These are phyloP conservation scores for Limnephilus rhombicus DNA, from an alignment of 2,888 invertebrate species.

Conservation along the genomic window DNA sequence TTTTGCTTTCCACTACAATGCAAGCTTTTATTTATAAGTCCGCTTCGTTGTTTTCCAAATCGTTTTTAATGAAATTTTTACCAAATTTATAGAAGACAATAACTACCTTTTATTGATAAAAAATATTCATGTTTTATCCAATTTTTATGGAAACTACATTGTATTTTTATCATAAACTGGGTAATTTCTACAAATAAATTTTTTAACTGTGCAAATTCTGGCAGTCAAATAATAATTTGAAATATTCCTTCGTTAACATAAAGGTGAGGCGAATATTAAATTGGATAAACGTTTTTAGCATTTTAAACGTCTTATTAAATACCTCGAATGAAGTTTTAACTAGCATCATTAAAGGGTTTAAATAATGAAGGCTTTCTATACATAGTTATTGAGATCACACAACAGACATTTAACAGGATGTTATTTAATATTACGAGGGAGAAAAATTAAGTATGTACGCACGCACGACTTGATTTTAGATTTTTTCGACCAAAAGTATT, in stretches of 20 bases:
- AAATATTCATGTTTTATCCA: not conserved
- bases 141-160: not conserved
- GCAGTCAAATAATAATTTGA: not conserved
- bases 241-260: not conserved
- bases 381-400: no score
- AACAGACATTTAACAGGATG: not conserved
- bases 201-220: not conserved
- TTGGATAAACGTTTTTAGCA: not conserved
- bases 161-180: not conserved
- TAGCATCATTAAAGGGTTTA: not conserved
- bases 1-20: no score
- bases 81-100: not conserved
- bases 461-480: no score
- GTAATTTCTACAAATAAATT: not conserved
- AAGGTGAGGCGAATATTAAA: not conserved
- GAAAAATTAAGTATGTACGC: no score
- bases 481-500: no score
- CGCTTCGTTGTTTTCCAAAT: no score
- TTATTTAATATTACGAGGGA: not conserved
- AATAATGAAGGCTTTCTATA: not conserved
- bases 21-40: no score
- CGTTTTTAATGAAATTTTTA: no score
- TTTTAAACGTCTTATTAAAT: not conserved
- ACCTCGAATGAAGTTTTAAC: not conserved
- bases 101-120: not conserved